A percentile compares a stretch with the other conserved stretches of the same genome.
Evolutionary conservation across 2,888 invertebrate genomes (phyloP).

Genomic region (Microdon myrmicae): DNA sequence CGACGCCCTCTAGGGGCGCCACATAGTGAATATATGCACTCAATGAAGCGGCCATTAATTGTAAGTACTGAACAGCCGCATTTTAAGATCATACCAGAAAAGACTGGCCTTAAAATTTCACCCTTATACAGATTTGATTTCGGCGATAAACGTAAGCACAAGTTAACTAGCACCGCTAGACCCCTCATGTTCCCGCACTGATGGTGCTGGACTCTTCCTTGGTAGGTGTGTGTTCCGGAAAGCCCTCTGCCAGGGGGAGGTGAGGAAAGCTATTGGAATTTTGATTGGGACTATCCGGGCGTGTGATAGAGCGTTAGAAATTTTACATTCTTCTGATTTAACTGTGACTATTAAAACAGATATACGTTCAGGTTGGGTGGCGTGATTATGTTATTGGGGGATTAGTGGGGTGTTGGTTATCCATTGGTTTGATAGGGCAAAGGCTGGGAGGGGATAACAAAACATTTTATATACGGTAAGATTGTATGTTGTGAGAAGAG

Average conservation of each 20-base stretch:
- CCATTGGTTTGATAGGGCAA: no score
- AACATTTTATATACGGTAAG: no score
- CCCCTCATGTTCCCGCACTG: slow-evolving; percentile 66
- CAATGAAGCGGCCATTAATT: slow-evolving; percentile 69
- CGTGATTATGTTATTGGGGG: no score
- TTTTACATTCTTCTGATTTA: slow-evolving; percentile 50
- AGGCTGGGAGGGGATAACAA: no score
- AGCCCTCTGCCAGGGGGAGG: slow-evolving; percentile 33
- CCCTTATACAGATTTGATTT: slow-evolving; percentile 66
- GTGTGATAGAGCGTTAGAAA: slow-evolving; percentile 17
- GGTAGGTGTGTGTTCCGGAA: slow-evolving; percentile 56
- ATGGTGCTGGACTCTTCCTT: slow-evolving; percentile 68
- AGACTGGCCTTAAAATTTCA: slow-evolving; percentile 70
- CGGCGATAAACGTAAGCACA: slow-evolving; percentile 62
- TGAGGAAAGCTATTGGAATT: slow-evolving; percentile 6
- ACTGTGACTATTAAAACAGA: slow-evolving; percentile 31
- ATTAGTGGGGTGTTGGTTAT: no score
- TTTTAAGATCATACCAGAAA: slow-evolving; percentile 69
- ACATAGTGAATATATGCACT: slow-evolving; percentile 64
- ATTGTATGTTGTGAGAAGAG: slow-evolving; percentile 1
- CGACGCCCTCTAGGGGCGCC: slow-evolving; percentile 63
- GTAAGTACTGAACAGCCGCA: slow-evolving; percentile 69
- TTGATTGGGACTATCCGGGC: background rate
- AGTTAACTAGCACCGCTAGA: slow-evolving; percentile 66
- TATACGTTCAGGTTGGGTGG: background rate